A percentile compares a stretch with the other conserved stretches of the same genome.
Evolutionary conservation across 2,113 vertebrate species (phyloP).

Genomic region (Rhabdomys dilectus): DNA sequence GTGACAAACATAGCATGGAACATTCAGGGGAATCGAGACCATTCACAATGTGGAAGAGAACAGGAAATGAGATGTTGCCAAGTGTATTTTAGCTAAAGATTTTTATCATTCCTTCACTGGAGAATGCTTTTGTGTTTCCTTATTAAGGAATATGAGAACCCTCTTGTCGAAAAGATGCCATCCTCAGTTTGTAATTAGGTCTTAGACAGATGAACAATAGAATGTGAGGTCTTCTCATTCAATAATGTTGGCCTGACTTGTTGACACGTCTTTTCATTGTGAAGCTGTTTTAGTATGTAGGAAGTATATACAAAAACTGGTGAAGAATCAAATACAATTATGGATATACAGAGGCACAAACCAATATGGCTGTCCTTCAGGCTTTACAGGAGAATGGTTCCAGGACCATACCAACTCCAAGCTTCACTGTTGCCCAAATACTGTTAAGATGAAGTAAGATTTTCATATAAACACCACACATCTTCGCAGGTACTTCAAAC

Average conservation of each 20-base stretch:
- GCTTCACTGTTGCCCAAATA: not conserved
- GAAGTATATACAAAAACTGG: not conserved
- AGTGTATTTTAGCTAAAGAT: not conserved
- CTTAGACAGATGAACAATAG: not conserved
- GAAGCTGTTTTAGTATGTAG: not conserved
- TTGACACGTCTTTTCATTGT: slow-evolving; percentile 5
- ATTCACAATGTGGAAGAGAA: not conserved
- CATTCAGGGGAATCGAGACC: not conserved
- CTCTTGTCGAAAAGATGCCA: not conserved
- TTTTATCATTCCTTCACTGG: not conserved
- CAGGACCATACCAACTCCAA: not conserved
- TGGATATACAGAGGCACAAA: not conserved
- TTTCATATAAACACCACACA: not conserved
- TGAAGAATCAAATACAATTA: not conserved
- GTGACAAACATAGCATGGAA: not conserved
- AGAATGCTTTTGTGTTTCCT: not conserved
- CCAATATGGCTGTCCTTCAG: not conserved
- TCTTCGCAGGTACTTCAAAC: not conserved
- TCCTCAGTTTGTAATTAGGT: not conserved
- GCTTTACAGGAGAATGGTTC: not conserved
- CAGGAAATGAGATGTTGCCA: not conserved
- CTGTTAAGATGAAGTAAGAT: not conserved
- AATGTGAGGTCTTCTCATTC: not conserved
- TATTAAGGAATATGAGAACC: not conserved
- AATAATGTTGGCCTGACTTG: not conserved